These are phyloP conservation scores for Chymomyza costata DNA, from an alignment of 1,140 invertebrate species.

Conservation along the genomic window DNA sequence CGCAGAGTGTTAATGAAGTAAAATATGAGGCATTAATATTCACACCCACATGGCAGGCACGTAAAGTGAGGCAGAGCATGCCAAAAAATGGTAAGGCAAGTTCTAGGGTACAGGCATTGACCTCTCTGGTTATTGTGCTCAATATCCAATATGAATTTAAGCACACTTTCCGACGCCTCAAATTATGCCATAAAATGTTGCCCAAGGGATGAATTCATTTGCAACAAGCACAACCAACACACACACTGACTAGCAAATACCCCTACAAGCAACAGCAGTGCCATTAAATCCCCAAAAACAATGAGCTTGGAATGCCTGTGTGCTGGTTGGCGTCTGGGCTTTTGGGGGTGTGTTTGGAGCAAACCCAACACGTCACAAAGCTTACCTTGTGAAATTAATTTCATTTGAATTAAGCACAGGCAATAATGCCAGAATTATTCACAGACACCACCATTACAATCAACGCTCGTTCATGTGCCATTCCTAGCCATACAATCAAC, in stretches of 20 bases:
- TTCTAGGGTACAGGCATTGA: conserved; percentile 32
- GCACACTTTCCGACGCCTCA: conserved; percentile 63
- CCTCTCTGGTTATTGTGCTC: too few species aligned
- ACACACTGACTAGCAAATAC: conserved; percentile 6
- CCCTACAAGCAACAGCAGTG: conserved; percentile 3
- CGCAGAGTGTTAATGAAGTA: conserved; percentile 47
- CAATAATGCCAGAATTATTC: conserved; percentile 71
- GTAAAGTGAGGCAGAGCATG: neutral
- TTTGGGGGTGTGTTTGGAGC: conserved; percentile 10
- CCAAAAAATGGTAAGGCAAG: conserved; percentile 32
- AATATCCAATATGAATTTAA: neutral
- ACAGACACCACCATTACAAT: conserved; percentile 64
- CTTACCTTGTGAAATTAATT: conserved; percentile 69
- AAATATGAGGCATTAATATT: conserved; percentile 71
- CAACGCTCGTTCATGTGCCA: conserved; percentile 25
- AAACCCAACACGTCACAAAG: conserved; percentile 39
- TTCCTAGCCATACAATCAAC: neutral
- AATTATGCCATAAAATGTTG: conserved; percentile 71
- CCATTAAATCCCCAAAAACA: conserved; percentile 70
- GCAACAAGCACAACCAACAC: conserved; percentile 22
- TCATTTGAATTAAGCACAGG: conserved; percentile 71
- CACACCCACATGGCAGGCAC: conserved; percentile 37
- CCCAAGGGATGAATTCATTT: conserved; percentile 71
- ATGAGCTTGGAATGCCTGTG: conserved; percentile 43
- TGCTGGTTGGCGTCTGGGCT: conserved; percentile 14